These are phyloP conservation scores for Philereme transversata DNA, from an alignment of 2,888 invertebrate species.

Conservation along the genomic window DNA sequence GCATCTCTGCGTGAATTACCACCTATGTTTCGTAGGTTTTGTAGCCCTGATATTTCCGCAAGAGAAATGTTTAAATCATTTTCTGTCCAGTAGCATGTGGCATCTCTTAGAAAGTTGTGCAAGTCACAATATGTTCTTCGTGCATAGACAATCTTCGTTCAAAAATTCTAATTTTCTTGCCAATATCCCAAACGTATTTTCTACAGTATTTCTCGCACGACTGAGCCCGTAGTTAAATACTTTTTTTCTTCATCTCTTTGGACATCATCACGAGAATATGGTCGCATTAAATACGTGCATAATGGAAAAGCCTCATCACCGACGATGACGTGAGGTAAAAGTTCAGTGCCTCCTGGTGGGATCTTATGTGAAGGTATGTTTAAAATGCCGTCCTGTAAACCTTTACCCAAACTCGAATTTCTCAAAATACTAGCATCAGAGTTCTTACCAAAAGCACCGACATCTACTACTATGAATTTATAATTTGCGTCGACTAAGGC, in stretches of 20 bases:
- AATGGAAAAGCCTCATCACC: not conserved
- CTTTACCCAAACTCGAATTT: conserved; percentile 32
- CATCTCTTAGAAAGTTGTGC: conserved; percentile 16
- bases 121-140: conserved; percentile 12
- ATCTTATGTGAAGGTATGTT: conserved; percentile 14
- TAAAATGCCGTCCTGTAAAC: conserved; percentile 25
- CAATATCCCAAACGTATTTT: too few relatives aligned
- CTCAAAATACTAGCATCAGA: conserved; percentile 34
- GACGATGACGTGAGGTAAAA: conserved; percentile 18
- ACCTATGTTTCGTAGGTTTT: not conserved
- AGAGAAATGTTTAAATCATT: conserved; percentile 4
- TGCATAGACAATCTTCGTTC: conserved; percentile 16
- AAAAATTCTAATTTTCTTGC: conserved; percentile 18
- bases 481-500: conserved; percentile 34
- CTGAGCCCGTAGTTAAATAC: conserved; percentile 29
- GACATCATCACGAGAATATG: too few relatives aligned
- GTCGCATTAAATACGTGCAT: too few relatives aligned
- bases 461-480: conserved; percentile 32
- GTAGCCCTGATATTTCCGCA: not conserved
- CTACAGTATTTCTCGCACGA: conserved; percentile 23
- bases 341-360: conserved; percentile 13
- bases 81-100: conserved; percentile 18
- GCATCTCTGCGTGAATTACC: too few relatives aligned
- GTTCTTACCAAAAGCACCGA: conserved; percentile 36
- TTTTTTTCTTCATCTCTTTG: too few relatives aligned